Evolutionary conservation across 2,888 invertebrate genomes (phyloP).

Genomic region (Platypus cylindrus): DNA sequence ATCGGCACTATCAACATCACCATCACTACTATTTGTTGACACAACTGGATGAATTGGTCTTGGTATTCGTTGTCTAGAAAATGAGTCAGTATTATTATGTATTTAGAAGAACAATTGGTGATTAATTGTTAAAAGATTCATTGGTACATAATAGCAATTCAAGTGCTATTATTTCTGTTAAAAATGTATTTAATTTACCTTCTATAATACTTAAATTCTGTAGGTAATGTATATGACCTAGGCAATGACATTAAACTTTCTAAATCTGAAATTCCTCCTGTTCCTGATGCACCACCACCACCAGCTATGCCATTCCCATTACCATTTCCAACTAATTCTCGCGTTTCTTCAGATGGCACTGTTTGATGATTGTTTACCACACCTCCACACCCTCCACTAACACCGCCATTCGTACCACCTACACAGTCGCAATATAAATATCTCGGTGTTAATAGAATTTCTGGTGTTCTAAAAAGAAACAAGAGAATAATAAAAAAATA

Average conservation of each 20-base stretch:
- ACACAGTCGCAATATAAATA: constrained; percentile 46
- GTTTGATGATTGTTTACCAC: constrained; percentile 1
- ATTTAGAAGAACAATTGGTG: background rate
- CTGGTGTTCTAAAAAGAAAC: constrained; percentile 43
- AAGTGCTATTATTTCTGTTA: background rate
- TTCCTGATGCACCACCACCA: constrained; percentile 8
- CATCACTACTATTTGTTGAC: constrained; percentile 70
- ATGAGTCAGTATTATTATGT: too few species aligned
- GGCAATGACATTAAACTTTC: constrained; percentile 73
- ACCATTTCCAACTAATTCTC: constrained; percentile 27
- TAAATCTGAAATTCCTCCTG: constrained; percentile 48
- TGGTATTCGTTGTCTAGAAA: constrained; percentile 32
- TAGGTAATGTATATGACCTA: constrained; percentile 70
- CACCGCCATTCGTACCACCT: constrained; percentile 18
- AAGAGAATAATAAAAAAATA: too few species aligned
- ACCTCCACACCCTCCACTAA: background rate
- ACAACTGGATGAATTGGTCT: constrained; percentile 57
- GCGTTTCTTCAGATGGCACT: constrained; percentile 21
- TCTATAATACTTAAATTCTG: constrained; percentile 73
- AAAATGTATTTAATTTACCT: constrained; percentile 5
- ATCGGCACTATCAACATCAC: constrained; percentile 72
- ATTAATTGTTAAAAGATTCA: too few species aligned
- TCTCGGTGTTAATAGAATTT: constrained; percentile 65
- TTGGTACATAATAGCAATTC: background rate
- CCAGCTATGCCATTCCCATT: too few species aligned